These are phyloP conservation scores for Nyctereutes procyonoides DNA, from an alignment of 2,113 vertebrate species.

Conservation along the genomic window DNA sequence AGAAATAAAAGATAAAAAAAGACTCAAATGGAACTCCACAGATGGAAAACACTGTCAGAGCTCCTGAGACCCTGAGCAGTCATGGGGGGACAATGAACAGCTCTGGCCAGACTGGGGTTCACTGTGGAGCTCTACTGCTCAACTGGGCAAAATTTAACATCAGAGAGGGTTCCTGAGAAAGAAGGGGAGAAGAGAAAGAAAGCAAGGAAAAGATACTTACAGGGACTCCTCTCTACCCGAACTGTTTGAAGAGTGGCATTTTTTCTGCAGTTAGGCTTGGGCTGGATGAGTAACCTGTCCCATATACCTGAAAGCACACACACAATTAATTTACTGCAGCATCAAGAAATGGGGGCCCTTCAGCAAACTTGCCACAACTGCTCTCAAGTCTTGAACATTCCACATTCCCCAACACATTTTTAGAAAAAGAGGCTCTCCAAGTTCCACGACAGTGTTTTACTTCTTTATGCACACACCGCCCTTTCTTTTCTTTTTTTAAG, in stretches of 20 bases:
- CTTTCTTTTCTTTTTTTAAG: too few species aligned
- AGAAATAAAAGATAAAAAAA: not conserved
- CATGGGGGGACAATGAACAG: not conserved
- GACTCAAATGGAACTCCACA: not conserved
- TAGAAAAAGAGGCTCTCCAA: not conserved
- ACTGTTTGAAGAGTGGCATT: constrained; percentile 87
- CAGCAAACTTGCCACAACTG: not conserved
- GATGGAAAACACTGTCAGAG: not conserved
- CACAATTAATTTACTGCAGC: not conserved
- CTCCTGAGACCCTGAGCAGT: not conserved
- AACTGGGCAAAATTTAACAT: not conserved
- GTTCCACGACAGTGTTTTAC: not conserved
- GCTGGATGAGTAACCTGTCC: constrained; percentile 90
- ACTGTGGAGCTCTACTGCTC: not conserved
- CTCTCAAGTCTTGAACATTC: not conserved
- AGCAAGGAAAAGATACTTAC: constrained; percentile 85
- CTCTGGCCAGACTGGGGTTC: not conserved
- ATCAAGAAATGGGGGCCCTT: not conserved
- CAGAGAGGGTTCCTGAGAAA: not conserved
- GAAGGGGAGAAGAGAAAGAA: not conserved
- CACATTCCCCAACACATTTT: not conserved
- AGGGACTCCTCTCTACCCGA: constrained; percentile 89
- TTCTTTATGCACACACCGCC: not conserved
- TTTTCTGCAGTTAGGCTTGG: constrained; percentile 81
- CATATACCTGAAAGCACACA: constrained; percentile 88